Evolutionary conservation across 2,888 invertebrate species (phyloP).

Genomic region (Caenorhabditis sp.): DNA sequence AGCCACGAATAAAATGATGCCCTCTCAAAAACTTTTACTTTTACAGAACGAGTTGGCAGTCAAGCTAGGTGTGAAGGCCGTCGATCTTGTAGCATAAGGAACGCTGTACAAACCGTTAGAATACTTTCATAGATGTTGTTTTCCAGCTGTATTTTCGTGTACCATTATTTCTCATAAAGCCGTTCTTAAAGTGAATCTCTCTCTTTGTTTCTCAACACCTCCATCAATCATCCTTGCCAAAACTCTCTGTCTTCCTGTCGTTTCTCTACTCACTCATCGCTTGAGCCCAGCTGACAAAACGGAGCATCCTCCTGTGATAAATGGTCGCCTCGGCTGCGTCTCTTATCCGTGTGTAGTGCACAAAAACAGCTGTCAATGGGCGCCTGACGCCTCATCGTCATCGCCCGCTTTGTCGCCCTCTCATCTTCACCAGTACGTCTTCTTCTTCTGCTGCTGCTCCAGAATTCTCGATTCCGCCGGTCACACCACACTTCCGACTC

Average conservation of each 20-base stretch:
- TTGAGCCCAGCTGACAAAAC: constrained; percentile 48
- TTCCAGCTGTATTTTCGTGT: constrained; percentile 3
- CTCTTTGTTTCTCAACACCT: constrained; percentile 19
- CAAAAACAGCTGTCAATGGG: constrained; percentile 50
- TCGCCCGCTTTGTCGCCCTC: constrained; percentile 1
- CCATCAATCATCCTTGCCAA: constrained; percentile 46
- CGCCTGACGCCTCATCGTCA: constrained; percentile 39
- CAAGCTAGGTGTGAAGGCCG: constrained; percentile 65
- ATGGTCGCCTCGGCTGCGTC: constrained; percentile 48
- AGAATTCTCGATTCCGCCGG: constrained; percentile 45
- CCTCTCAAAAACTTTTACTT: constrained; percentile 13
- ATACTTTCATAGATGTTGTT: neutral
- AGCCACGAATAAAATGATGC: too few species aligned
- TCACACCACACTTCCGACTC: constrained; percentile 51
- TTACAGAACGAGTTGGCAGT: constrained; percentile 74
- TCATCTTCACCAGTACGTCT: constrained; percentile 23
- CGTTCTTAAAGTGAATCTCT: neutral
- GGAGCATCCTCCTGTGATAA: constrained; percentile 48
- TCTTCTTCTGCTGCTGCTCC: constrained; percentile 36
- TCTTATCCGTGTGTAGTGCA: constrained; percentile 45
- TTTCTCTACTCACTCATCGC: constrained; percentile 28
- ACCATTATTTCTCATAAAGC: constrained; percentile 5
- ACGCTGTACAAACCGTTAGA: neutral
- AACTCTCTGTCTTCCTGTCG: constrained; percentile 17
- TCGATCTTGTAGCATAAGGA: constrained; percentile 26